These are phyloP conservation scores for Harpagoxenus sublaevis DNA, from an alignment of 2,888 invertebrate species.

Conservation along the genomic window DNA sequence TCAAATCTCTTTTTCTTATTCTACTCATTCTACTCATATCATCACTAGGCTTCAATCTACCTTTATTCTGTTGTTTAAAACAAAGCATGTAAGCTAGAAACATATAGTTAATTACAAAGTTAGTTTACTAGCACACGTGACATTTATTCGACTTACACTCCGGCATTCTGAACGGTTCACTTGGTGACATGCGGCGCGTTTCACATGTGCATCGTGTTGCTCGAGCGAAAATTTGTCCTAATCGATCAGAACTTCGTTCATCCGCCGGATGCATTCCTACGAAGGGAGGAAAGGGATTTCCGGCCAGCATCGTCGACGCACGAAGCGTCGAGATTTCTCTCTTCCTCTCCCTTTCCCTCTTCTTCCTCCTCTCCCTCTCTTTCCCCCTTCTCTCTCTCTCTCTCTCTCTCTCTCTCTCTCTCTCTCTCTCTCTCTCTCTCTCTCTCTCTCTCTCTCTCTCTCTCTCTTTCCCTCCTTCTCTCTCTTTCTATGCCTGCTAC, in stretches of 20 bases:
- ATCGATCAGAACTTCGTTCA: constrained; percentile 48
- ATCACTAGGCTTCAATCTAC: too few species aligned
- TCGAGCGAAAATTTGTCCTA: constrained; percentile 44
- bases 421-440: not conserved
- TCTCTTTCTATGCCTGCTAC: not conserved
- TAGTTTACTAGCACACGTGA: constrained; percentile 6
- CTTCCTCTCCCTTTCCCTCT: not conserved
- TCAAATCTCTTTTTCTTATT: too few species aligned
- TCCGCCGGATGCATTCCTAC: constrained; percentile 21
- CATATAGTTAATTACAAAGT: not conserved
- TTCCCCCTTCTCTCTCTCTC: not conserved
- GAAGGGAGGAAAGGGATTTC: constrained; percentile 15
- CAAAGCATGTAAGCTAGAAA: not conserved
- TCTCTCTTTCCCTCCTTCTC: not conserved
- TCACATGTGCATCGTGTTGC: constrained; percentile 18
- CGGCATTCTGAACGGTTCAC: not conserved
- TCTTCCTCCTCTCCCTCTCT: not conserved
- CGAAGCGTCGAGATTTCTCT: not conserved
- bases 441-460: not conserved
- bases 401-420: not conserved
- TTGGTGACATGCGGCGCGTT: constrained; percentile 9
- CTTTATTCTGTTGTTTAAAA: not conserved
- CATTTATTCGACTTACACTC: constrained; percentile 22
- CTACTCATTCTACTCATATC: too few species aligned
- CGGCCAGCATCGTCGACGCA: constrained; percentile 5